Evolutionary conservation across 2,113 vertebrate species (phyloP).

Genomic region (Zootoca vivipara): DNA sequence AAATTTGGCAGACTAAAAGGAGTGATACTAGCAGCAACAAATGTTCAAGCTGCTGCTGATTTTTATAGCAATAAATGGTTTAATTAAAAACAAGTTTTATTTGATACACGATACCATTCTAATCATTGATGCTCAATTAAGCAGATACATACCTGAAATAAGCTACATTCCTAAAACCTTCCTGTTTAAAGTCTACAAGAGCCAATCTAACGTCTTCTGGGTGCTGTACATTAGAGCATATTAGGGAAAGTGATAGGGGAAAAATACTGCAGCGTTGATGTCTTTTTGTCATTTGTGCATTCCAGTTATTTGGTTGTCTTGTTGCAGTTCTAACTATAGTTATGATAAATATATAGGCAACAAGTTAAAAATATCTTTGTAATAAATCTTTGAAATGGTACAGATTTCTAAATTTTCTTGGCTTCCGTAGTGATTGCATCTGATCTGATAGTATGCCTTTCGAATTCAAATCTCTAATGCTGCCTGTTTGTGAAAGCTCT

Average conservation of each 20-base stretch:
- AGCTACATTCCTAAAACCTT: neutral
- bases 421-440: neutral
- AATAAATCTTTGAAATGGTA: neutral
- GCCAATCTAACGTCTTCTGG: neutral
- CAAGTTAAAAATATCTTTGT: neutral
- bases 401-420: neutral
- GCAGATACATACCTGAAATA: neutral
- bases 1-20: neutral
- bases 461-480: constrained; percentile 13
- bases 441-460: neutral
- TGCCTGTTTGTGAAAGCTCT: neutral
- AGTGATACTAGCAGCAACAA: neutral
- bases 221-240: neutral
- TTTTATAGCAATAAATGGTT: neutral
- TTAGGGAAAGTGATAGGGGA: neutral
- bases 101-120: neutral
- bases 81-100: neutral
- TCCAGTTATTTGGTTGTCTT: neutral
- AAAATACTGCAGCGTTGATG: neutral
- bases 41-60: neutral
- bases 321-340: neutral
- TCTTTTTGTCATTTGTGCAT: neutral
- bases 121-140: neutral
- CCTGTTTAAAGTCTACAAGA: neutral
- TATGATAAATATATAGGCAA: neutral